Conservation (phyloP, 2,888 invertebrate species). For the Lepidonotus clava region DNA sequence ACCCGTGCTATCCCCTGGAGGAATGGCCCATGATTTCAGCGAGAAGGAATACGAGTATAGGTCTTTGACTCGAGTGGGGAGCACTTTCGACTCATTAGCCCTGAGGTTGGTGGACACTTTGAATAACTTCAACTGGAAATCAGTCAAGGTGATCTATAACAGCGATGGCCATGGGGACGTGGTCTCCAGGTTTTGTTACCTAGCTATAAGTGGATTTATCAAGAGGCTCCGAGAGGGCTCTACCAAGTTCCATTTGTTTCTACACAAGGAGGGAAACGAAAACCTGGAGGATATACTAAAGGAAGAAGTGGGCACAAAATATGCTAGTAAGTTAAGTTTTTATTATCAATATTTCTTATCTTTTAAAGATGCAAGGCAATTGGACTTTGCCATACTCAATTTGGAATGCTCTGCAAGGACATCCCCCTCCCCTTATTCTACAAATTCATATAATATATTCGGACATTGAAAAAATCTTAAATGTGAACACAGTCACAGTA, state of each 20-base stretch:
- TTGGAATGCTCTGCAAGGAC: no score
- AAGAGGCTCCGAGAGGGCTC: neutral
- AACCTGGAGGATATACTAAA: neutral
- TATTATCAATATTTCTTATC: no score
- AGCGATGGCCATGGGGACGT: constrained; percentile 22
- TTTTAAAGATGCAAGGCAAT: neutral
- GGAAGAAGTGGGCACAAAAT: constrained; percentile 33
- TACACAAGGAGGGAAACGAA: neutral
- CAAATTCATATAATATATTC: no score
- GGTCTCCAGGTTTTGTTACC: constrained; percentile 61
- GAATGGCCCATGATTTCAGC: constrained; percentile 76
- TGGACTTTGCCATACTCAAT: no score
- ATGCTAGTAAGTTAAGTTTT: constrained; percentile 19
- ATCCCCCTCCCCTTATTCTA: no score
- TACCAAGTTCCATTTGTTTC: constrained; percentile 2
- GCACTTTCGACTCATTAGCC: constrained; percentile 58
- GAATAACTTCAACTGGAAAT: neutral
- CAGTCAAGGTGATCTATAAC: constrained; percentile 38
- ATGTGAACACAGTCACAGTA: no score
- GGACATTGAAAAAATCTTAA: no score
- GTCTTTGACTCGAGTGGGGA: constrained; percentile 84
- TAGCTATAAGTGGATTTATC: constrained; percentile 61
- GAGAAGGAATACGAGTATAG: constrained; percentile 81
- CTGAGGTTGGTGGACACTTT: neutral
- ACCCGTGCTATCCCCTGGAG: constrained; percentile 88